Percentiles rank a stretch among this genome's conserved stretches.
phyloP scores from a whole-genome alignment of 2,888 invertebrate genomes.

The Hyalella azteca region DNA sequence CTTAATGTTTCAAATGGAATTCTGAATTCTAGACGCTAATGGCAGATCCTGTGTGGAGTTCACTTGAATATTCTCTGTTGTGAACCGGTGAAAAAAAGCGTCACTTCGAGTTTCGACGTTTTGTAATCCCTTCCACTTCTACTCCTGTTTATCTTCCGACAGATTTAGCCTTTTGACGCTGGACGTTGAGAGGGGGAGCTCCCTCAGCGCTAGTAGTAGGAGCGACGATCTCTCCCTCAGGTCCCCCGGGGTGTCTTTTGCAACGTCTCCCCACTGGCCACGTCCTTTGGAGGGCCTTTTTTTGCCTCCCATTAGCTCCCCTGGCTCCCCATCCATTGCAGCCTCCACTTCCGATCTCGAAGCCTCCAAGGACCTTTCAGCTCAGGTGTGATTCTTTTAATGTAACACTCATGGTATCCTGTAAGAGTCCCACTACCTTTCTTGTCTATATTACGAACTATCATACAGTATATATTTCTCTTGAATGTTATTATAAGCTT shows the following conservation, averaged over 20 bases:
- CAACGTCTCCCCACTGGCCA: conserved; percentile 3
- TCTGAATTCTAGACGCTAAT: too few relatives aligned
- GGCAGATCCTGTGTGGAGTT: too few relatives aligned
- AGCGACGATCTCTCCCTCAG: background rate
- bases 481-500: background rate
- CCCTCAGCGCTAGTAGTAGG: background rate
- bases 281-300: conserved; percentile 2
- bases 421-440: background rate
- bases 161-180: background rate
- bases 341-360: background rate
- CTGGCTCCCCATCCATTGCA: background rate
- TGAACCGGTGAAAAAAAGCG: too few relatives aligned
- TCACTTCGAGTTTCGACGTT: too few relatives aligned
- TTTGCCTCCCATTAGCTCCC: conserved; percentile 16
- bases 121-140: too few relatives aligned
- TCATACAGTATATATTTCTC: background rate
- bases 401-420: background rate
- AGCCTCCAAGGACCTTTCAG: background rate
- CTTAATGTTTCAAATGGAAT: too few relatives aligned
- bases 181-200: background rate
- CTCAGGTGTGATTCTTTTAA: background rate
- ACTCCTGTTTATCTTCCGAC: too few relatives aligned
- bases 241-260: conserved; percentile 11
- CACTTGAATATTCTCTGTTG: too few relatives aligned
- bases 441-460: background rate